Base-by-base conservation (phyloP, 2,113 vertebrate genomes). In the Melanocharis versteri region DNA sequence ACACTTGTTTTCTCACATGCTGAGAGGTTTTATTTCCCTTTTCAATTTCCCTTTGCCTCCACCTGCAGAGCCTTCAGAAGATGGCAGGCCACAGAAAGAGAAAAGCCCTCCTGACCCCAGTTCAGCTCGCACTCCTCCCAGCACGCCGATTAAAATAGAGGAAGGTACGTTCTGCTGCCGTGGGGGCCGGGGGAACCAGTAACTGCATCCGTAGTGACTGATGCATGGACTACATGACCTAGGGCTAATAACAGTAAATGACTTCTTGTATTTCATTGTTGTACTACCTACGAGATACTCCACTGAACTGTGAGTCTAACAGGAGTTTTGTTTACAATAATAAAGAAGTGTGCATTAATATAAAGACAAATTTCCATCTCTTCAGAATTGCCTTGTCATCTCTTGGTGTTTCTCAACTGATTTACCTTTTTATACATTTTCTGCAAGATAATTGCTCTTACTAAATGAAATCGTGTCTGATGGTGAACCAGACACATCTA, bases 131-230 rank as follows among this genome's bases (percentile, higher is more conserved):
- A 99, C 99, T 1, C 99, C 99, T 30, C 99, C 99, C 80, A 99
- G 99, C 76, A 99, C 99, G 30, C 99, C 99, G 0, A 87, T 98
- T 89, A 98, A 98, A 97, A 97, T 98, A 87, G 99, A 99, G 89
- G 99, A 99, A 99, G 99, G 99, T 99, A 99, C 24, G 99, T 96
- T 39, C 22, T 68, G 21, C 39, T 71, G 50, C 28, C 28, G 0
- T 5, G 37, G 72, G 60, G 54, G 40, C n/a, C 11, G 54, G 94
- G 89, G 68, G 15, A 47, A 11, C 42, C 80, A 23, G 42, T 44
- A 91, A 79, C 80, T 17, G 68, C 76, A 89, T 69, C 26, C 5
- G 5, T 33, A 83, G 58, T 58, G 87, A 85, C 87, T 87, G 89
- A 78, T 1, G 66, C 96, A 62, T 73, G 83, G 45, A 62, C 30